Conservation (phyloP, 2,113 vertebrate genomes). For the Haliaeetus leucogaster region DNA sequence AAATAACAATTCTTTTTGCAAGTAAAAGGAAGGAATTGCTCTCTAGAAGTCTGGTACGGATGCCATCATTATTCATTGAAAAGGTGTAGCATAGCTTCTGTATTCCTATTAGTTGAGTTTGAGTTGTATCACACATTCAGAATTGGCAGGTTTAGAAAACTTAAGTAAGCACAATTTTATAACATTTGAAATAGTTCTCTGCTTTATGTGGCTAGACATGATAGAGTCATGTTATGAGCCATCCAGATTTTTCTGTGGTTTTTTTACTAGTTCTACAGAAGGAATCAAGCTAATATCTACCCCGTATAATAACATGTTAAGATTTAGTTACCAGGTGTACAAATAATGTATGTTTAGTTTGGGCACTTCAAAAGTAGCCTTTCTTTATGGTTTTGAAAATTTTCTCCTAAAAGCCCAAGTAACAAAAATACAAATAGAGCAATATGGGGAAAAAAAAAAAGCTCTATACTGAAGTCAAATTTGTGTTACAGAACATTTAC, state of each 20-base stretch:
- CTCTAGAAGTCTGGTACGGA: not conserved
- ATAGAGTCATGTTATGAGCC: not conserved
- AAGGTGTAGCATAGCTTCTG: not conserved
- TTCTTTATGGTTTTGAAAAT: not conserved
- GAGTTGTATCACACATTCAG: not conserved
- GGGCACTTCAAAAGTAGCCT: not conserved
- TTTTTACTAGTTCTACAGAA: not conserved
- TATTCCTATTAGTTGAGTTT: not conserved
- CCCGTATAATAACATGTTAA: not conserved
- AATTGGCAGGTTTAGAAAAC: not conserved
- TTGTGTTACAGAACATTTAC: not conserved
- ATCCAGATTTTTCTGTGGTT: not conserved
- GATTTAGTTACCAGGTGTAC: not conserved
- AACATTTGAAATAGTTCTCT: not conserved
- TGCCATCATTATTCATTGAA: not conserved
- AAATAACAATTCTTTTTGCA: not conserved
- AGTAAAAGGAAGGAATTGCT: not conserved
- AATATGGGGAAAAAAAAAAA: not conserved
- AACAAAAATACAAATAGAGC: not conserved
- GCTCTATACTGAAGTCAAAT: not conserved
- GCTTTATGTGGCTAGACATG: not conserved
- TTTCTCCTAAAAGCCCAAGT: not conserved
- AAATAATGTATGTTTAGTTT: not conserved
- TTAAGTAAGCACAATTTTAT: not conserved
- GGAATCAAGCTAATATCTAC: not conserved